Conservation (phyloP, 2,113 vertebrate species). For the Merops nubicus region DNA sequence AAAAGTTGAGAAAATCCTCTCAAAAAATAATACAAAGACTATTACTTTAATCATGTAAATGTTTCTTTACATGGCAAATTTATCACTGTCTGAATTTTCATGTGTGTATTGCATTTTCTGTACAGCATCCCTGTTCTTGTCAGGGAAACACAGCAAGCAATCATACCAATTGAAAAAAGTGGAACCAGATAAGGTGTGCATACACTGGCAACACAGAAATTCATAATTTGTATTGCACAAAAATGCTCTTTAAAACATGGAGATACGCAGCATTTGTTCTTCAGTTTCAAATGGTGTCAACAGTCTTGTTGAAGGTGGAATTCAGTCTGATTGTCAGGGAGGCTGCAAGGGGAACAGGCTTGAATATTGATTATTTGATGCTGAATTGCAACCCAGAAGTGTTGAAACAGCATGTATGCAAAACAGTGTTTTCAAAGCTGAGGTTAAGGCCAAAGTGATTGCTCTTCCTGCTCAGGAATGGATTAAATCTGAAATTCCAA, state of each 20-base stretch:
- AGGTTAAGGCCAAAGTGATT: conserved; percentile 61
- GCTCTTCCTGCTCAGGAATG: conserved; percentile 42
- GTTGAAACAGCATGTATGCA: conserved; percentile 71
- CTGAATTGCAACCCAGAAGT: conserved; percentile 64
- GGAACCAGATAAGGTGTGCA: background rate
- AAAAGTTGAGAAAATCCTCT: background rate
- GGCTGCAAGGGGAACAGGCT: conserved; percentile 39
- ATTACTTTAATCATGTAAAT: background rate
- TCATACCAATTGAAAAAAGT: accelerated
- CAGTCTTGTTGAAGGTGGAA: background rate
- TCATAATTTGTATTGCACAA: background rate
- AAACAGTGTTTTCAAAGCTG: conserved; percentile 27
- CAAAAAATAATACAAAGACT: background rate
- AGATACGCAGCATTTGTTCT: background rate
- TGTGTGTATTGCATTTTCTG: background rate
- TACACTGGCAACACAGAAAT: background rate
- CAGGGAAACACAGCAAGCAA: background rate
- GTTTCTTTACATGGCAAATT: background rate
- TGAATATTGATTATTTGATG: conserved; percentile 67
- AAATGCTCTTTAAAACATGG: background rate
- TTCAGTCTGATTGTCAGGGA: conserved; percentile 32
- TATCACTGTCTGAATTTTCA: background rate
- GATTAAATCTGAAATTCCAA: conserved; percentile 58
- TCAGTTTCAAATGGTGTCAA: background rate
- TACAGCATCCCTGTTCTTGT: background rate